Evolutionary conservation across 2,797 vertebrate species (phyloP), one percentile per base, ranked within the genome.

Genomic region (Enoplosus armatus): DNA sequence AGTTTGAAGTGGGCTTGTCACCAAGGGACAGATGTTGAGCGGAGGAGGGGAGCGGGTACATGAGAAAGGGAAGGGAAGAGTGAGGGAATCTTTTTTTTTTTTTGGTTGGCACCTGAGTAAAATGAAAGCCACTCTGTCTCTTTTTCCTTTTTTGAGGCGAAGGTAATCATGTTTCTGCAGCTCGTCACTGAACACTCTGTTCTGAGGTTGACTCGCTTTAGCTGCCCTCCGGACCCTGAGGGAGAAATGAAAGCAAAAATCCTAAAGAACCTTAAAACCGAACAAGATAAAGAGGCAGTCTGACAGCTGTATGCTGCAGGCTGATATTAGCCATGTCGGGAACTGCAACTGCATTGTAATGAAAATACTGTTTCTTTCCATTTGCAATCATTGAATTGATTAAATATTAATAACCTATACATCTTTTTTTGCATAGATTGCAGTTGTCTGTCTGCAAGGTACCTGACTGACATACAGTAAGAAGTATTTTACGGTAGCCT

Each of bases 161-260:
- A 89, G 90, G 90, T 95, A 91, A 94, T 94, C 86, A 86, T 86
- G 87, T 92, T 90, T 88, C 88, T 91, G 87, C 87, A 91, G 93
- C 87, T 91, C 82, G 75, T 90, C 90, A 86, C 85, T 72, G 89
- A 92, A 89, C 71, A 75, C 85, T 87, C 73, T 87, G 82, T 85
- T 87, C 85, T 82, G 89, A 81, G 85, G 87, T 87, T 82, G 85
- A 88, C 82, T 91, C 50, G 55, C 82, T 92, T 80, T 77, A 75
- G 85, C 89, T 87, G 88, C 83, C 85, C 87, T 72, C 68, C 72
- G 80, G 87, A 91, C 85, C 90, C 79, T 67, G 80, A 72, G 90
- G 90, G 88, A 85, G 81, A 82, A 92, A 92, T 75, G 79, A 90
- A 92, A 92, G 92, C 80, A 88, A 88, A 92, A 90, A 89, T 80